These are phyloP conservation scores for Anabas testudineus DNA, from an alignment of 2,797 vertebrate genomes.

Conservation along the genomic window DNA sequence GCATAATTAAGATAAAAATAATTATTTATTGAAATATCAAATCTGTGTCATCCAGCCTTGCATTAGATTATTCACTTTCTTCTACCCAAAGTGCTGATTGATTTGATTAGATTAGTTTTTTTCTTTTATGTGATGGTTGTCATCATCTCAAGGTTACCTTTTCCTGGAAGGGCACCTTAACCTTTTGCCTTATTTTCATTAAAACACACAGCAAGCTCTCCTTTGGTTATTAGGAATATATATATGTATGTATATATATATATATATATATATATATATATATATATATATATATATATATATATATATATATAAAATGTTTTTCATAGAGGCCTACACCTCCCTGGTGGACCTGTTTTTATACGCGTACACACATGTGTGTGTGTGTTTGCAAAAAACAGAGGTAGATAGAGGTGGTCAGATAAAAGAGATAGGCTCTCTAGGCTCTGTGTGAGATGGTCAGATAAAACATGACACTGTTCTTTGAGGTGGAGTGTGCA, in stretches of 20 bases:
- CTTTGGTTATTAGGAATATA: slow-evolving; percentile 51
- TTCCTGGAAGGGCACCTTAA: slow-evolving; percentile 60
- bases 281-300: too few relatives aligned
- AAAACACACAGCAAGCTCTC: slow-evolving; percentile 46
- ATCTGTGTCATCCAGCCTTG: background rate
- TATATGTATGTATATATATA: too few relatives aligned
- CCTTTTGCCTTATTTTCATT: slow-evolving; percentile 64
- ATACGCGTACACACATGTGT: too few relatives aligned
- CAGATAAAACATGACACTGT: slow-evolving; percentile 81
- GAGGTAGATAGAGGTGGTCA: slow-evolving; percentile 70
- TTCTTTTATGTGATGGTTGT: slow-evolving; percentile 33
- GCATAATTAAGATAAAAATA: background rate
- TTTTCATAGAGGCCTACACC: background rate
- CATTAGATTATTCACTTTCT: slow-evolving; percentile 54
- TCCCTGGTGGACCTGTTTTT: background rate
- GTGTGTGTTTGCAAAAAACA: slow-evolving; percentile 47
- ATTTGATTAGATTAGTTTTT: slow-evolving; percentile 35
- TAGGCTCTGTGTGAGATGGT: slow-evolving; percentile 73
- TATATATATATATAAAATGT: too few relatives aligned
- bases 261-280: too few relatives aligned
- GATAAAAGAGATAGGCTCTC: slow-evolving; percentile 76
- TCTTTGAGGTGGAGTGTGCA: slow-evolving; percentile 75
- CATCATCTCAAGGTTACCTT: slow-evolving; percentile 60
- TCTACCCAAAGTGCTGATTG: slow-evolving; percentile 69
- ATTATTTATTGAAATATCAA: background rate